Conservation (phyloP, 2,113 vertebrate species). For the Cyanoramphus novaezelandiae region DNA sequence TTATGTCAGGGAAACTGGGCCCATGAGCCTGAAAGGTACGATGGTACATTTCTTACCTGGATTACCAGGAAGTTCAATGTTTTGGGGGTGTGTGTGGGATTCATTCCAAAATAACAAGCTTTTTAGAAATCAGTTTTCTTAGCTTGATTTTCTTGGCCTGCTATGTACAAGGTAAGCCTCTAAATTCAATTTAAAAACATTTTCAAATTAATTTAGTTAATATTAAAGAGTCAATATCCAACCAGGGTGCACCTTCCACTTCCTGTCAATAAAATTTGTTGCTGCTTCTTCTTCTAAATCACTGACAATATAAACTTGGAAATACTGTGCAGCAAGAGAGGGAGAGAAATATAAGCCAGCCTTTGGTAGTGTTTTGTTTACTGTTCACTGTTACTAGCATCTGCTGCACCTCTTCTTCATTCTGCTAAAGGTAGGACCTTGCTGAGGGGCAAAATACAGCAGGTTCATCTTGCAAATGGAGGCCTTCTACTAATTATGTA, state of each 20-base stretch:
- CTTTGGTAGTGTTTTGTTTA: background rate
- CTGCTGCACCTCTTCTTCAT: background rate
- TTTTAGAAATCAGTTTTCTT: background rate
- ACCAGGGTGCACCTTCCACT: background rate
- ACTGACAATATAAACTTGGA: background rate
- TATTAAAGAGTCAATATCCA: background rate
- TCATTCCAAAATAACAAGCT: background rate
- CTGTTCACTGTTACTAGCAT: background rate
- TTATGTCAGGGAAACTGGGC: background rate
- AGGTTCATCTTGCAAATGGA: background rate
- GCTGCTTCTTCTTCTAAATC: background rate
- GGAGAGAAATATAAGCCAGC: background rate
- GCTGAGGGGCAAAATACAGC: background rate
- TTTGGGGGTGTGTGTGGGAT: fast-evolving
- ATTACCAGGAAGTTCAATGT: background rate
- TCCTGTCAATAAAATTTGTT: background rate
- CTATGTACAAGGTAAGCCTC: background rate
- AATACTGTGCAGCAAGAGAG: background rate
- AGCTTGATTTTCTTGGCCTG: background rate
- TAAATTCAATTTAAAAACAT: background rate
- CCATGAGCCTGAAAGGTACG: background rate
- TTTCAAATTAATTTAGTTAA: background rate
- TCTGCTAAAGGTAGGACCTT: background rate
- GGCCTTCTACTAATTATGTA: background rate
- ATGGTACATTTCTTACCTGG: background rate